These are phyloP conservation scores for Gallinago solitaria DNA, from an alignment of 2,797 vertebrate species.

Conservation along the genomic window DNA sequence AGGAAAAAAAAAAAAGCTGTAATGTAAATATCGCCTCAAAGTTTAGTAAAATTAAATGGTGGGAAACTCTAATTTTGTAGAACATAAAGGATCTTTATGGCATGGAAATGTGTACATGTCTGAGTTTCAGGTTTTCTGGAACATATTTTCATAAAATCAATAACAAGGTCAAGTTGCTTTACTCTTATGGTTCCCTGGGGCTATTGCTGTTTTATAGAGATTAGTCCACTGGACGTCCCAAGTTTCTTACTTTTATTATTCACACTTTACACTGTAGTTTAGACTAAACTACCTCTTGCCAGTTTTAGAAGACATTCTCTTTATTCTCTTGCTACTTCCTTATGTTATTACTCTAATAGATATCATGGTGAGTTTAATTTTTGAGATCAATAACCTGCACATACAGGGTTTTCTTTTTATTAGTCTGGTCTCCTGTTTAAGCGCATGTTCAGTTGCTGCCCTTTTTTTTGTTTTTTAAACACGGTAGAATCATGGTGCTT, in stretches of 20 bases:
- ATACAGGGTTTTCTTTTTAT: background rate
- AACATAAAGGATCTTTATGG: background rate
- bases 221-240: slow-evolving; percentile 29
- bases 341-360: background rate
- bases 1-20: background rate
- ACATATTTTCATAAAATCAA: slow-evolving; percentile 27
- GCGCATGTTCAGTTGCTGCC: background rate
- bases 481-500: background rate
- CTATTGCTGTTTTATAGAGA: slow-evolving; percentile 62
- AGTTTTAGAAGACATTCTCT: slow-evolving; percentile 40
- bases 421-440: background rate
- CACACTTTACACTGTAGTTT: slow-evolving; percentile 50
- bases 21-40: background rate
- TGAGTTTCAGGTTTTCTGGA: background rate
- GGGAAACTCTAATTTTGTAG: background rate
- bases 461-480: background rate
- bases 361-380: background rate
- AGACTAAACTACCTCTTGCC: slow-evolving; percentile 47
- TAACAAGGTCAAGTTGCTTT: slow-evolving; percentile 30
- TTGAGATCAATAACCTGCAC: background rate
- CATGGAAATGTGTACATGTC: background rate
- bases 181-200: slow-evolving; percentile 56
- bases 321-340: background rate
- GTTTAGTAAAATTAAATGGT: background rate
- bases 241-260: slow-evolving; percentile 66